These are phyloP conservation scores for Austrolebias charrua DNA, from an alignment of 2,797 vertebrate genomes.

Conservation along the genomic window DNA sequence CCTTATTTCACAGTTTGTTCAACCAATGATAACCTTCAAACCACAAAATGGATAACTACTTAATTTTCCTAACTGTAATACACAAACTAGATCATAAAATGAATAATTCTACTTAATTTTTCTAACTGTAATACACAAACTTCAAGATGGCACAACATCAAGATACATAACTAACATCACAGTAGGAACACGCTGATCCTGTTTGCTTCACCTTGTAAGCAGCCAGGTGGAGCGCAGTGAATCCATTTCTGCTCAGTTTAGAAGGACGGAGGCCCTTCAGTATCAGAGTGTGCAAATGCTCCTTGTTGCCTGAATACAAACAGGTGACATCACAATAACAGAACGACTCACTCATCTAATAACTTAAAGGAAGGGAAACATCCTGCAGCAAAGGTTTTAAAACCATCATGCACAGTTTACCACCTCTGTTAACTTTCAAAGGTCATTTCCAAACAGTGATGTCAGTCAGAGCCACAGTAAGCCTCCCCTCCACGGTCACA, in stretches of 20 bases:
- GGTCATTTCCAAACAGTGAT: slow-evolving; percentile 37
- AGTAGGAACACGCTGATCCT: not conserved
- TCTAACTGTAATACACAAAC: too few relatives aligned
- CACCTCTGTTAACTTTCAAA: slow-evolving; percentile 4
- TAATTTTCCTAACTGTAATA: too few relatives aligned
- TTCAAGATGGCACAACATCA: too few relatives aligned
- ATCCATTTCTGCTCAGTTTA: slow-evolving; percentile 89
- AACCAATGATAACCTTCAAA: too few relatives aligned
- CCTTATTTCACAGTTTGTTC: too few relatives aligned
- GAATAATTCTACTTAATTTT: too few relatives aligned
- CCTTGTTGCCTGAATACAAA: slow-evolving; percentile 84
- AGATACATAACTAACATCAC: too few relatives aligned
- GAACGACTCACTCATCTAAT: not conserved
- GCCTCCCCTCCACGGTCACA: slow-evolving; percentile 43
- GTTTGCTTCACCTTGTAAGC: slow-evolving; percentile 85
- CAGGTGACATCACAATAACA: not conserved
- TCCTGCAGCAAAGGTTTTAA: not conserved
- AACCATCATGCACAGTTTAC: not conserved
- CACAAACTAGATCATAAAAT: too few relatives aligned
- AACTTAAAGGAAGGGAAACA: not conserved
- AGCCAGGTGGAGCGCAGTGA: slow-evolving; percentile 92
- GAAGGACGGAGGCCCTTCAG: slow-evolving; percentile 92
- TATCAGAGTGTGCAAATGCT: slow-evolving; percentile 87
- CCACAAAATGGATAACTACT: too few relatives aligned
- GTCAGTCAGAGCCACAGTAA: slow-evolving; percentile 29